These are phyloP conservation scores for Schrankia costaestrigalis DNA, from an alignment of 2,888 invertebrate species.

Conservation along the genomic window DNA sequence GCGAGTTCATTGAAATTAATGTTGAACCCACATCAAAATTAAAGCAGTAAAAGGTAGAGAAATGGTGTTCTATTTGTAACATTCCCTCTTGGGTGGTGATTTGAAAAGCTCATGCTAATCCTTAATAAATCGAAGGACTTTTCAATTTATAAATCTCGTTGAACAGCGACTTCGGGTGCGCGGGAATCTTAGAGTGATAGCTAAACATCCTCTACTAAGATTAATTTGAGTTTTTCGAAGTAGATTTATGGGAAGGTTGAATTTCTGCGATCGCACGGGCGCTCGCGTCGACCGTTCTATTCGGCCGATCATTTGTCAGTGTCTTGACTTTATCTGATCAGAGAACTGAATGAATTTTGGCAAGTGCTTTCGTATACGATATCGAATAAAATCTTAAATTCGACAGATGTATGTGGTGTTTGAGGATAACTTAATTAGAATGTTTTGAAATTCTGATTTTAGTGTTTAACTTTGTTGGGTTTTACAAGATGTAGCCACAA, in stretches of 20 bases:
- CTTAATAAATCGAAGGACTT: conserved; percentile 15
- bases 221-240: conserved; percentile 68
- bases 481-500: too few relatives aligned
- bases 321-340: conserved; percentile 57
- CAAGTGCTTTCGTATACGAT: conserved; percentile 26
- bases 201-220: conserved; percentile 48
- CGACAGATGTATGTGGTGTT: conserved; percentile 23
- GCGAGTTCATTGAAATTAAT: too few relatives aligned
- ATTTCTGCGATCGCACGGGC: conserved; percentile 50
- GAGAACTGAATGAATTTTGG: conserved; percentile 58
- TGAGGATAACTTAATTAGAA: too few relatives aligned
- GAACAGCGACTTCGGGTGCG: conserved; percentile 16
- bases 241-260: conserved; percentile 60
- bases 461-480: too few relatives aligned
- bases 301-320: conserved; percentile 61
- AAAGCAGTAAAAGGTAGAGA: too few relatives aligned
- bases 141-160: conserved; percentile 29
- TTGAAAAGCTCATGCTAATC: conserved; percentile 11
- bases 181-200: conserved; percentile 35
- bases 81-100: not conserved
- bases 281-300: conserved; percentile 49
- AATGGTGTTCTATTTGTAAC: too few relatives aligned
- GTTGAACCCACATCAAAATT: too few relatives aligned
- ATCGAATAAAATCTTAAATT: too few relatives aligned
- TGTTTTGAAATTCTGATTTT: too few relatives aligned